These are phyloP conservation scores for Ferdinandea cuprea DNA, from an alignment of 2,888 invertebrate species.

Conservation along the genomic window DNA sequence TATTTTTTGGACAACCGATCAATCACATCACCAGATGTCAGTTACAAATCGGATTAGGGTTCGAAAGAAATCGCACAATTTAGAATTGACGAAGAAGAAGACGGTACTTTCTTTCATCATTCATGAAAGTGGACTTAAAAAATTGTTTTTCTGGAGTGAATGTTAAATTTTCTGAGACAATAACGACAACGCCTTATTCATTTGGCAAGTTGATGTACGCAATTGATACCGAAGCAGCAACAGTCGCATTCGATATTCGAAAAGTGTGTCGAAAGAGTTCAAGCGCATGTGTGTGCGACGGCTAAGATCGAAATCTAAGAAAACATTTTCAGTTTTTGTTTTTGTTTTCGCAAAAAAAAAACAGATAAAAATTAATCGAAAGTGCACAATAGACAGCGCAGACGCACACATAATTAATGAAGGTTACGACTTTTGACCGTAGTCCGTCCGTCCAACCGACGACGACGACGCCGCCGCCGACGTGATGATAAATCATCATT, in stretches of 20 bases:
- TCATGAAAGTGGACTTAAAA: not conserved
- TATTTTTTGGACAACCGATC: no score
- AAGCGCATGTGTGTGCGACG: conserved; percentile 3
- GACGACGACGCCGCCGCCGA: not conserved
- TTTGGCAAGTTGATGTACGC: conserved; percentile 6
- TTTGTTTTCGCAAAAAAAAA: not conserved
- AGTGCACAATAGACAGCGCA: conserved; percentile 14
- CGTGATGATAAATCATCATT: conserved; percentile 50
- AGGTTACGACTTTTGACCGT: conserved; percentile 52
- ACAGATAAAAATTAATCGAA: conserved; percentile 9
- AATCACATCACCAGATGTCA: conserved; percentile 50
- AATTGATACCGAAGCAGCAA: conserved; percentile 6
- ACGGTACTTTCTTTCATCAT: conserved; percentile 25
- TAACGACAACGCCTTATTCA: conserved; percentile 27
- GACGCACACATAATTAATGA: not conserved
- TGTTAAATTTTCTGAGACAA: conserved; percentile 29
- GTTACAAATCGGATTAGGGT: conserved; percentile 44
- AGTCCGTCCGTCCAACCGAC: not conserved
- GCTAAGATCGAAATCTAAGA: conserved; percentile 7
- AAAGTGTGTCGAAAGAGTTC: conserved; percentile 29
- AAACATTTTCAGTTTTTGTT: no score
- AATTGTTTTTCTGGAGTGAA: conserved; percentile 5
- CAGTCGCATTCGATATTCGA: conserved; percentile 4
- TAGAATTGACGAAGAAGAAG: not conserved
- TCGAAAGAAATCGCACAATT: conserved; percentile 30